Base-by-base conservation (phyloP, 2,888 invertebrate genomes). In the Drosophila merina region DNA sequence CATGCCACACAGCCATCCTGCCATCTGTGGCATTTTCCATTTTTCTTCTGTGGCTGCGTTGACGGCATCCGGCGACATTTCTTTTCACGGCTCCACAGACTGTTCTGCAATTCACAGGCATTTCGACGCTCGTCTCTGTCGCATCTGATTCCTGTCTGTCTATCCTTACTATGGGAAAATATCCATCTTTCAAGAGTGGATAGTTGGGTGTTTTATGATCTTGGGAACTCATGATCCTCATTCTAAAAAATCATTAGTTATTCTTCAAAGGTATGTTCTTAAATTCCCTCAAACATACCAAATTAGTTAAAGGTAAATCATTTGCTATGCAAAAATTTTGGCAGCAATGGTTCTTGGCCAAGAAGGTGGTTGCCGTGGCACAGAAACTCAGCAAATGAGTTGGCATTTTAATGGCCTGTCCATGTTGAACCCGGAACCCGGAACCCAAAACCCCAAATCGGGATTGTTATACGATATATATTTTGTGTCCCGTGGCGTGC, bases 141-240 rank as follows among this genome's bases (percentile, higher is more conserved):
- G 68, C 40, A 49, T 68, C 68, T 52, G 68, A 68, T 60, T 70
- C 50, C 49, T 47, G 44, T 9, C 60, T 60, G 80, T 75, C 60
- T 60, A 78, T 75, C 69, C 64, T 78, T 79, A 84, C 80, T 71
- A 79, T 81, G 80, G 85, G 77, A 42, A 20, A 20, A 42, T 9
- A 12, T 14, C 40, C 40, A 40, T 12, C 4, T 33, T 33, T 10
- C 4, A 1, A 33, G 33, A 10, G 4, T 33, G 10, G 4, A 4
- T 10, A 33, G 2, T 4, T 1, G 10, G 10, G 4, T 4, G 4
- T 4, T 33, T 33, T 33, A 10, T 3, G 4, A n/a, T n/a, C 4
- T 33, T 33, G n/a, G 33, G 1, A n/a, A 0, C 33, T 33, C 1
- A 10, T n/a, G 4, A 10, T 4, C 20, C 20, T 20, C 20, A 1